phyloP scores from a whole-genome alignment of 2,888 invertebrate genomes.

The Sycophila texana region DNA sequence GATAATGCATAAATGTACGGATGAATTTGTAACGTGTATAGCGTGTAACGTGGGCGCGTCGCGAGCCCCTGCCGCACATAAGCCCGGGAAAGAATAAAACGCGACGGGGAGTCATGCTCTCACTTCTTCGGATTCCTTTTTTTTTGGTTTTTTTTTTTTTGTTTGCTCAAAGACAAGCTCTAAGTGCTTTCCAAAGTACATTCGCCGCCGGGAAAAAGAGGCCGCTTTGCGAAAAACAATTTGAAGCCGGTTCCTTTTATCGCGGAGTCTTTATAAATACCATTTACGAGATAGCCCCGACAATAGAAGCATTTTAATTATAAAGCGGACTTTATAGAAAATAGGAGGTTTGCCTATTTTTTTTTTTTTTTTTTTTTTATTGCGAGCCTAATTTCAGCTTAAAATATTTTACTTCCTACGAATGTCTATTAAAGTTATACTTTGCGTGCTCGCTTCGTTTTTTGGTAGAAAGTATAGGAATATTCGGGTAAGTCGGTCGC shows the following conservation, averaged over 20 bases:
- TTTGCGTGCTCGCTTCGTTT: too few relatives aligned
- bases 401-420: too few relatives aligned
- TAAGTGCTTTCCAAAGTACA: constrained; percentile 58
- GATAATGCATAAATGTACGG: constrained; percentile 38
- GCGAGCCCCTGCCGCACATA: background rate
- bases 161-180: constrained; percentile 51
- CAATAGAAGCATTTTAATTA: too few relatives aligned
- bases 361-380: too few relatives aligned
- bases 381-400: too few relatives aligned
- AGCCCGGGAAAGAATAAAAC: constrained; percentile 29
- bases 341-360: too few relatives aligned
- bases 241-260: background rate
- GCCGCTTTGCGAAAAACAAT: background rate
- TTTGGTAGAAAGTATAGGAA: too few relatives aligned
- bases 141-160: constrained; percentile 33
- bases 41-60: background rate
- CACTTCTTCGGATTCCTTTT: constrained; percentile 55
- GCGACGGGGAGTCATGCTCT: constrained; percentile 10
- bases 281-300: too few relatives aligned
- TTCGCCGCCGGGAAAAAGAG: constrained; percentile 31
- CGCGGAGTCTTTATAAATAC: too few relatives aligned
- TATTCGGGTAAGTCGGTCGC: too few relatives aligned
- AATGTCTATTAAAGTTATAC: too few relatives aligned
- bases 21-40: constrained; percentile 40
- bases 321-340: too few relatives aligned